These are phyloP conservation scores for Antrozous pallidus DNA, from an alignment of 2,797 vertebrate genomes.

Conservation along the genomic window DNA sequence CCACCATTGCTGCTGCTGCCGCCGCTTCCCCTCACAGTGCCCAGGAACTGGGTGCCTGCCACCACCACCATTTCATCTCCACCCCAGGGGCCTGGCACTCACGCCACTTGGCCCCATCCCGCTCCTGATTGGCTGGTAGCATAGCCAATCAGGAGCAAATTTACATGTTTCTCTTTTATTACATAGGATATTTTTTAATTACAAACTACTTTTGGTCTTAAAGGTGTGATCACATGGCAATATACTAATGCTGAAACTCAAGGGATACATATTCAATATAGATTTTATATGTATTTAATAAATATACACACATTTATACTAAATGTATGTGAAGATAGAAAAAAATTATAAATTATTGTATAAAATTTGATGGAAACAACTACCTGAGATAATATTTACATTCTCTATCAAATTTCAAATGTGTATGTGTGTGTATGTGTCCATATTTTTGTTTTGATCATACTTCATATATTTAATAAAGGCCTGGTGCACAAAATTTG, in stretches of 20 bases:
- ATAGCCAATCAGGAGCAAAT: too few species aligned
- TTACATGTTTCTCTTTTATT: too few species aligned
- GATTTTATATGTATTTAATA: constrained; percentile 51
- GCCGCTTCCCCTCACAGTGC: too few species aligned
- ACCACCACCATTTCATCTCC: too few species aligned
- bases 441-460: neutral
- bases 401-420: neutral
- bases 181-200: neutral
- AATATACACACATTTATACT: neutral
- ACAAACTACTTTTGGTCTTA: neutral
- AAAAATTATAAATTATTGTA: constrained; percentile 17
- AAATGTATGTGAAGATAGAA: neutral
- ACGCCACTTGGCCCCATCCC: too few species aligned
- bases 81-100: too few species aligned
- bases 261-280: neutral
- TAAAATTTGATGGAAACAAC: neutral
- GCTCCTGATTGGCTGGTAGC: too few species aligned
- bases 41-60: too few species aligned
- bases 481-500: too few species aligned
- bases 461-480: neutral
- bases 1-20: too few species aligned
- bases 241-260: neutral
- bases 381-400: neutral
- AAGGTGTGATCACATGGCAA: neutral
- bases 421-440: neutral